Conservation (phyloP, 2,113 vertebrate genomes). For the Patagioenas fasciata region DNA sequence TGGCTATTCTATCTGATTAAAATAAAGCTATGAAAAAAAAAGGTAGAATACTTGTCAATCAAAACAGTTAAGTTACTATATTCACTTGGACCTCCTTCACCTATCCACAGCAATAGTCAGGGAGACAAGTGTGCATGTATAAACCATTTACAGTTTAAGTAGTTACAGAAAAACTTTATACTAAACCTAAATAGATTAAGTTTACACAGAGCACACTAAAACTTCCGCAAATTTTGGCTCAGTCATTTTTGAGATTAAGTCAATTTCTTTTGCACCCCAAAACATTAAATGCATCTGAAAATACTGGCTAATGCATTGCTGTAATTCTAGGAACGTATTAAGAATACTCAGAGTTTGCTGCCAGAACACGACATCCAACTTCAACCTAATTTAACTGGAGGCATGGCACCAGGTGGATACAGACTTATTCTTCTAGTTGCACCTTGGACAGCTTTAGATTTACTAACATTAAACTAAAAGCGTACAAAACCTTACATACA, state of each 20-base stretch:
- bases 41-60: not conserved
- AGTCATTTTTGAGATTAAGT: not conserved
- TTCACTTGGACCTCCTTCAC: not conserved
- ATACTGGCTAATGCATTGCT: not conserved
- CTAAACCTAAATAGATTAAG: not conserved
- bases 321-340: not conserved
- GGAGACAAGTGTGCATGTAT: not conserved
- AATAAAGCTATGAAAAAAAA: not conserved
- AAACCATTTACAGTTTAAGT: not conserved
- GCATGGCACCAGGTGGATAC: not conserved
- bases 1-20: not conserved
- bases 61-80: not conserved
- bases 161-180: not conserved
- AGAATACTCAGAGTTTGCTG: not conserved
- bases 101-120: not conserved
- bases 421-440: not conserved
- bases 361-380: constrained; percentile 1
- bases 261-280: not conserved
- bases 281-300: constrained; percentile 9
- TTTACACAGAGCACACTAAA: not conserved
- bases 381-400: not conserved
- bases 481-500: not conserved
- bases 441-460: not conserved
- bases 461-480: not conserved
- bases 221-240: not conserved